Conservation (phyloP, 2,797 vertebrate genomes). For the Sebastiscus albofasciatus region DNA sequence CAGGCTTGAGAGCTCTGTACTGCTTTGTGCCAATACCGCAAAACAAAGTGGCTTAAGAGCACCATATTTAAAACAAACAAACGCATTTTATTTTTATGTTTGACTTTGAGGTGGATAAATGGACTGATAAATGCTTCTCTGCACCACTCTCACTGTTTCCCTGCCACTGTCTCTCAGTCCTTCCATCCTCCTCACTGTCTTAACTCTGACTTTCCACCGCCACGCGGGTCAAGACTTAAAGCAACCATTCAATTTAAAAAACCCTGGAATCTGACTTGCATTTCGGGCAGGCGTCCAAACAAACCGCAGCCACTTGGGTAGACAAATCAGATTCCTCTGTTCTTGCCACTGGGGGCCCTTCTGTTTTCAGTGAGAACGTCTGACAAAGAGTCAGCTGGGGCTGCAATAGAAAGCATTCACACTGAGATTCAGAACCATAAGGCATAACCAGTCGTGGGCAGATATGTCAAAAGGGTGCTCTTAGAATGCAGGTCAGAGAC, state of each 20-base stretch:
- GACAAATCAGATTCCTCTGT: constrained; percentile 57
- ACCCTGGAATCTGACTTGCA: constrained; percentile 37
- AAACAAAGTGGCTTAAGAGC: constrained; percentile 2
- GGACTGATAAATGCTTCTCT: constrained; percentile 26
- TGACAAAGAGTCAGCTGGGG: constrained; percentile 59
- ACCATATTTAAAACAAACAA: constrained; percentile 29
- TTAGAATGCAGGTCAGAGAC: constrained; percentile 69
- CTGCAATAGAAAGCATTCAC: constrained; percentile 47
- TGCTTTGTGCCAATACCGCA: background rate
- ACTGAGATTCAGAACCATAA: constrained; percentile 46
- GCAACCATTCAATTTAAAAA: constrained; percentile 45
- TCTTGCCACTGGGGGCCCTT: constrained; percentile 32
- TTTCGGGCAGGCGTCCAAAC: constrained; percentile 32
- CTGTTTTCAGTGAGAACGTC: constrained; percentile 60
- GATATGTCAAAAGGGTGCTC: constrained; percentile 59
- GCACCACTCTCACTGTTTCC: background rate
- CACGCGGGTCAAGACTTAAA: constrained; percentile 22
- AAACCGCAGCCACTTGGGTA: constrained; percentile 9
- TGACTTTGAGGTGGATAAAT: constrained; percentile 44
- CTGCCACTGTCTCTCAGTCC: background rate
- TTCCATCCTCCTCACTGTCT: background rate
- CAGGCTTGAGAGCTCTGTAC: background rate
- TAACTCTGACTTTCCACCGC: constrained; percentile 11
- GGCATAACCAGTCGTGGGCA: constrained; percentile 52
- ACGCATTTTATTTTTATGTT: constrained; percentile 19